These are phyloP conservation scores for Phaonia tiefii DNA, from an alignment of 2,888 invertebrate species.

Conservation along the genomic window DNA sequence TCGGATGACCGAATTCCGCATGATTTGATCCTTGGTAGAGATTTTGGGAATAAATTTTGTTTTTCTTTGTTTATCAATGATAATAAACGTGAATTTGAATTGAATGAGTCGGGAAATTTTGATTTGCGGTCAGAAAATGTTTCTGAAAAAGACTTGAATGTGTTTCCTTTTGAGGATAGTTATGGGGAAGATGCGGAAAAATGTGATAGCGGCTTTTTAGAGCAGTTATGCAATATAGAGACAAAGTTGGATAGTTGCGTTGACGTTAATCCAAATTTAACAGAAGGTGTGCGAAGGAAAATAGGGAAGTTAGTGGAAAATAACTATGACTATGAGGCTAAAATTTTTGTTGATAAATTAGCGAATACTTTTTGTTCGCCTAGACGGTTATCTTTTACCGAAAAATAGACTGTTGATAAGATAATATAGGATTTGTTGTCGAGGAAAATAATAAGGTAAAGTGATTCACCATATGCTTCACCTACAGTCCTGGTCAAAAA, in stretches of 20 bases:
- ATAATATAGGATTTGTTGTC: too few species aligned
- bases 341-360: background rate
- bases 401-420: constrained; percentile 16
- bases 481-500: too few species aligned
- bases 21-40: background rate
- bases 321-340: background rate
- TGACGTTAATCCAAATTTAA: background rate
- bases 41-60: background rate
- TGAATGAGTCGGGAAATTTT: too few species aligned
- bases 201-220: too few species aligned
- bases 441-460: too few species aligned
- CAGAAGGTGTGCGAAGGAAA: too few species aligned
- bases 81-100: background rate
- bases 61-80: background rate
- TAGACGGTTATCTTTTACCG: constrained; percentile 18
- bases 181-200: too few species aligned
- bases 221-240: too few species aligned
- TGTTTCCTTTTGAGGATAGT: too few species aligned
- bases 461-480: too few species aligned
- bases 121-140: too few species aligned
- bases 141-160: background rate
- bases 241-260: too few species aligned
- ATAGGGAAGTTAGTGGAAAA: background rate
- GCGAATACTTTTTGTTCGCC: constrained; percentile 1
- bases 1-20: background rate